Percentiles rank a stretch among this genome's conserved stretches.
Evolutionary conservation across 2,888 invertebrate genomes (phyloP).

Genomic region (Lathronympha strigana): DNA sequence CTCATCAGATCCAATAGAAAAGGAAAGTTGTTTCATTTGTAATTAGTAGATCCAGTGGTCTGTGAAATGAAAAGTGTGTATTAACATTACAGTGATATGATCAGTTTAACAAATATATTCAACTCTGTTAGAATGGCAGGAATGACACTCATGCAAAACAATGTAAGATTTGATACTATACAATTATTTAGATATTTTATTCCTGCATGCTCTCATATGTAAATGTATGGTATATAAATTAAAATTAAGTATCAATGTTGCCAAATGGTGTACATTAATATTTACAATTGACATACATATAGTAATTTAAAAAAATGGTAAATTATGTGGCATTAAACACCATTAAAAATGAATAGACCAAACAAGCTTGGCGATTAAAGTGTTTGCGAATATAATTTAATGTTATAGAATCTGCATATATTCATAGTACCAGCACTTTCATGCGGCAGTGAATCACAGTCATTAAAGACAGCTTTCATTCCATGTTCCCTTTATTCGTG

Average conservation of each 20-base stretch:
- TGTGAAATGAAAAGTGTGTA: conserved; percentile 6
- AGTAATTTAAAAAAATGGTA: background rate
- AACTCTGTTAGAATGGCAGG: background rate
- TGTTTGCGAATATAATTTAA: no score
- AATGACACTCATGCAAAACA: conserved; percentile 3
- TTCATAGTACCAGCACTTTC: no score
- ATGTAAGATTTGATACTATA: conserved; percentile 16
- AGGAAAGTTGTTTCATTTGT: background rate
- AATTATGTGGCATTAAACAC: background rate
- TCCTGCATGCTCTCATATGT: no score
- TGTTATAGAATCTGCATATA: no score
- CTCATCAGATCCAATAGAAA: no score
- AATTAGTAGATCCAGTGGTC: conserved; percentile 7
- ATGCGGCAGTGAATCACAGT: no score
- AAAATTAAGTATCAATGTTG: conserved; percentile 1
- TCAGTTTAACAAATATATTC: conserved; percentile 10
- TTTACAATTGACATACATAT: background rate
- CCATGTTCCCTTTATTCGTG: no score
- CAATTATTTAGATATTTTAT: background rate
- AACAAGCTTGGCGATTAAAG: background rate
- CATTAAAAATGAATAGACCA: background rate
- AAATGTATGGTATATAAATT: no score
- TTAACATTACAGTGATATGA: conserved; percentile 12
- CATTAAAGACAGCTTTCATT: no score
- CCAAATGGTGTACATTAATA: background rate